phyloP scores from a whole-genome alignment of 2,113 vertebrate genomes.

The Dasypus novemcinctus region DNA sequence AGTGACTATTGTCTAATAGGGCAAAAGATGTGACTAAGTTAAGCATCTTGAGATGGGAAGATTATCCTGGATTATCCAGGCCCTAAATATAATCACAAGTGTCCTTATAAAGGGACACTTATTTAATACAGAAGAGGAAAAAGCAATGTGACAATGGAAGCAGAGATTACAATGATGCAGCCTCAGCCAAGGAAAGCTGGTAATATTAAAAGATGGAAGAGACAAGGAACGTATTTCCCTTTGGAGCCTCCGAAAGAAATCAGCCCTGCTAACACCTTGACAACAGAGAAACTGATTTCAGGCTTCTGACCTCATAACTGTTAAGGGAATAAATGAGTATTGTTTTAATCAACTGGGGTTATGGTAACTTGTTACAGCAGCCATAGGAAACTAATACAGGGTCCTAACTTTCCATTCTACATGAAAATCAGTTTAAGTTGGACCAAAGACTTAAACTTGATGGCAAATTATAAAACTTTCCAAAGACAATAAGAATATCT shows the following conservation, averaged over 20 bases:
- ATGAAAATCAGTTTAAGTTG: too few species aligned
- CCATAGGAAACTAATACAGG: too few species aligned
- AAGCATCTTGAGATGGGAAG: background rate
- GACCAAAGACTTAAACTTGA: too few species aligned
- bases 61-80: background rate
- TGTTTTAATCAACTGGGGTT: background rate
- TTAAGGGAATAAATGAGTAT: too few species aligned
- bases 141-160: background rate
- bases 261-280: background rate
- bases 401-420: too few species aligned
- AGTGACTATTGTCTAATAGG: too few species aligned
- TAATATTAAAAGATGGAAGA: background rate
- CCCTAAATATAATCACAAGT: background rate
- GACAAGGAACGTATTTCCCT: background rate
- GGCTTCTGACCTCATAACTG: background rate
- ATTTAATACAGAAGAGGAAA: background rate
- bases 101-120: background rate
- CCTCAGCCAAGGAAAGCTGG: background rate
- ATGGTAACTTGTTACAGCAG: too few species aligned
- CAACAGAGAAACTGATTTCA: too few species aligned
- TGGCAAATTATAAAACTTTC: background rate
- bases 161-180: background rate
- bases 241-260: too few species aligned
- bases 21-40: background rate
- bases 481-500: background rate